A percentile compares a stretch with the other conserved stretches of the same genome.
Conservation (phyloP, 2,888 invertebrate genomes). For the Protonemura montana region DNA sequence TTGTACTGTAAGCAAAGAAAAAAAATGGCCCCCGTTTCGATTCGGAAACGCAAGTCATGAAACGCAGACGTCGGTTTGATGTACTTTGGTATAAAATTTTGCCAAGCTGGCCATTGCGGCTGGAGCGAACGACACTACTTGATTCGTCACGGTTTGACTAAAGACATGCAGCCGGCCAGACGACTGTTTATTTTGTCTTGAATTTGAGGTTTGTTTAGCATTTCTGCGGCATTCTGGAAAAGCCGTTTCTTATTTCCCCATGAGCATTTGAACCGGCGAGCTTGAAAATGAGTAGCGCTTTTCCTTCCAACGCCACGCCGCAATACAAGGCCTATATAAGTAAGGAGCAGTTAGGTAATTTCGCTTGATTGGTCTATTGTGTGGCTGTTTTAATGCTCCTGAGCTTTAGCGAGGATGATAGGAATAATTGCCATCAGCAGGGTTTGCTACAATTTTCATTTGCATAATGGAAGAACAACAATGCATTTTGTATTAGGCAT, state of each 20-base stretch:
- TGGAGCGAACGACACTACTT: background rate
- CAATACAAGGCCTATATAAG: background rate
- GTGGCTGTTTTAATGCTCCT: slow-evolving; percentile 36
- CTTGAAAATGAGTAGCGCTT: background rate
- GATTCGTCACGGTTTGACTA: background rate
- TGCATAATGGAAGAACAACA: slow-evolving; percentile 63
- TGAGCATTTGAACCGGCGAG: background rate
- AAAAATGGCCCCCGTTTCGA: background rate
- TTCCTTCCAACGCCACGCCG: background rate
- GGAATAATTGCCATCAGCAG: slow-evolving; percentile 41
- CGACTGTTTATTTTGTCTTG: background rate
- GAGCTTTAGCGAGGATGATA: slow-evolving; percentile 42
- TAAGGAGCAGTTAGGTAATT: slow-evolving; percentile 32
- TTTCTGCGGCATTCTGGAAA: background rate
- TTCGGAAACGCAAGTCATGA: background rate
- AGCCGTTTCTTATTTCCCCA: slow-evolving; percentile 10
- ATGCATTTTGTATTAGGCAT: slow-evolving; percentile 61
- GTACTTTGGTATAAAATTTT: background rate
- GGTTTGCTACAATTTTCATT: slow-evolving; percentile 58
- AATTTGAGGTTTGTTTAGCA: background rate
- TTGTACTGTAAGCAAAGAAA: background rate
- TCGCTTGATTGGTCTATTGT: slow-evolving; percentile 40
- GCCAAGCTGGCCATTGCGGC: background rate
- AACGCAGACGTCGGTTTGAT: background rate
- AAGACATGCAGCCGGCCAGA: background rate